Conservation (phyloP, 1,140 invertebrate species). For the Aporrectodea caliginosa region DNA sequence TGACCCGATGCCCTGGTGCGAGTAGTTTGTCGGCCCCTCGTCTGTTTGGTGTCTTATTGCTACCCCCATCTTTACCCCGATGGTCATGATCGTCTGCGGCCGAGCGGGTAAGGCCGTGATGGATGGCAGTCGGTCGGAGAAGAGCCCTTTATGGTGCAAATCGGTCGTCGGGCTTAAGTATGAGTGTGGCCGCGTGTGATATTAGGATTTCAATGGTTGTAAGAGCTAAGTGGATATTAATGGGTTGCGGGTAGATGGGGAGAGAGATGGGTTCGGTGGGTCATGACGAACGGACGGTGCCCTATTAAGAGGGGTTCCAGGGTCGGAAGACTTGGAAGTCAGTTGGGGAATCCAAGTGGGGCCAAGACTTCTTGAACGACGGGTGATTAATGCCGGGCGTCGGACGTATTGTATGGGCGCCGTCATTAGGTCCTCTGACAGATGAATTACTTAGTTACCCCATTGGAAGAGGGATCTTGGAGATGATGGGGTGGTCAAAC, state of each 20-base stretch:
- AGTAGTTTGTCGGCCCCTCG: too few relatives aligned
- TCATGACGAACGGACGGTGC: too few relatives aligned
- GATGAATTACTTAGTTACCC: not conserved
- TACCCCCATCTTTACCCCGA: not conserved
- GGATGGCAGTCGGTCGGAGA: not conserved
- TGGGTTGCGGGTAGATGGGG: not conserved
- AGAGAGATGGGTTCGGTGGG: not conserved
- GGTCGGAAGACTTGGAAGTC: too few relatives aligned
- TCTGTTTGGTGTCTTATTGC: not conserved
- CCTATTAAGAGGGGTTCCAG: not conserved
- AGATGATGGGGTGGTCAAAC: not conserved
- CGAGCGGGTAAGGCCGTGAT: too few relatives aligned
- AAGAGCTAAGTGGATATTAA: not conserved
- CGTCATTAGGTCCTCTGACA: not conserved
- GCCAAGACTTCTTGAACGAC: not conserved
- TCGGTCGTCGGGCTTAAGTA: not conserved
- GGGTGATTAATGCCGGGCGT: not conserved
- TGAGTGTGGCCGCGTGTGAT: not conserved
- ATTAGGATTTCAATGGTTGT: not conserved
- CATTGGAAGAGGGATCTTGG: not conserved
- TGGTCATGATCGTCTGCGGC: too few relatives aligned
- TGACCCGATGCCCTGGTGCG: too few relatives aligned
- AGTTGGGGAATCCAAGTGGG: not conserved
- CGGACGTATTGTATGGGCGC: not conserved
- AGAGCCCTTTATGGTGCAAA: not conserved